These are phyloP conservation scores for Catajapyx aquilonaris DNA, from an alignment of 1,140 invertebrate genomes.

Conservation along the genomic window DNA sequence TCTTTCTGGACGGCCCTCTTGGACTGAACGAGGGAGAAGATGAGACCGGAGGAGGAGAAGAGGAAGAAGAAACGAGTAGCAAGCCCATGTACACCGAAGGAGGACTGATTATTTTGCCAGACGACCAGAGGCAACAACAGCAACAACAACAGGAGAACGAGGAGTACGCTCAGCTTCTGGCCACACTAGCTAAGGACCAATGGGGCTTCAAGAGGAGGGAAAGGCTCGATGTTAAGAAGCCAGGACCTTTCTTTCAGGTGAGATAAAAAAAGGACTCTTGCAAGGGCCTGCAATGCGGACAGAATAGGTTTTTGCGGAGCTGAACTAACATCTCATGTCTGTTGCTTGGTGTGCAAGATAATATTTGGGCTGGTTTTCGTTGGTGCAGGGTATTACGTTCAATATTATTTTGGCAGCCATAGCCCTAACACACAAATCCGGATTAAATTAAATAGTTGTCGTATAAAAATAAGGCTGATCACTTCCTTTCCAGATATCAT, in stretches of 20 bases:
- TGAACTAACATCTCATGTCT: too few species aligned
- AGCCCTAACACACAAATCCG: too few species aligned
- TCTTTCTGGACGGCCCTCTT: neutral
- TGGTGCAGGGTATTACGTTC: too few species aligned
- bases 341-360: too few species aligned
- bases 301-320: too few species aligned
- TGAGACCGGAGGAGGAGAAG: conserved; percentile 2
- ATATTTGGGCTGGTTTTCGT: too few species aligned
- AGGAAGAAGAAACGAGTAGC: neutral
- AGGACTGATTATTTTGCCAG: conserved; percentile 29
- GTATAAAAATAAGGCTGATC: too few species aligned
- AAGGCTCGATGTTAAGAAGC: conserved; percentile 84
- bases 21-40: neutral
- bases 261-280: too few species aligned
- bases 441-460: too few species aligned
- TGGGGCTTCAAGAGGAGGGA: conserved; percentile 59
- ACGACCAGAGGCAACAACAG: conserved; percentile 8
- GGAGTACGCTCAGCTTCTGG: conserved; percentile 13
- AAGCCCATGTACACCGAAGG: conserved; percentile 44
- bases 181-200: conserved; percentile 9
- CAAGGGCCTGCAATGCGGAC: too few species aligned
- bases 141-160: neutral
- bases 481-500: too few species aligned
- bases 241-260: conserved; percentile 55
- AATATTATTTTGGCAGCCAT: too few species aligned